Evolutionary conservation across 2,888 invertebrate genomes (phyloP).

Genomic region (Ramazzottius varieornatus): DNA sequence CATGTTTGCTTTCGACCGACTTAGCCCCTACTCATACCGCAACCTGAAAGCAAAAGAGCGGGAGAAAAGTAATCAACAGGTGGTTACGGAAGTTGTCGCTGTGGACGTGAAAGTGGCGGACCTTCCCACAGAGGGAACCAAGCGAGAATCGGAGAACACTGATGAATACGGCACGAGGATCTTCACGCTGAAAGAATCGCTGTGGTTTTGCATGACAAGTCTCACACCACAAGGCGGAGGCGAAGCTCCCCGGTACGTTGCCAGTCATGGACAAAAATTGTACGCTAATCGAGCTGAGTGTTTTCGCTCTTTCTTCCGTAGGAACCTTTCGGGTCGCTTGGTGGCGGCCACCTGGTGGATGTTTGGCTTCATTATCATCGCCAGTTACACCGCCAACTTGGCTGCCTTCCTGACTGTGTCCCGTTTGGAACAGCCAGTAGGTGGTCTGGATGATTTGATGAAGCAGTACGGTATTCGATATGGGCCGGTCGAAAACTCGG

Average conservation of each 20-base stretch:
- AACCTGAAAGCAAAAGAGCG: conserved; percentile 18
- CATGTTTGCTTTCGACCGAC: conserved; percentile 85
- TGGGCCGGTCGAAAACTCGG: conserved; percentile 60
- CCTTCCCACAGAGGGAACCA: too few relatives aligned
- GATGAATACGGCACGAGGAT: conserved; percentile 37
- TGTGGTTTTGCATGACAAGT: conserved; percentile 98
- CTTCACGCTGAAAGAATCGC: conserved; percentile 76
- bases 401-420: conserved; percentile 81
- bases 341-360: conserved; percentile 97
- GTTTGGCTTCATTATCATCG: conserved; percentile 93
- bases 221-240: conserved; percentile 79
- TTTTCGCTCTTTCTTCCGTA: conserved; percentile 17
- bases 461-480: conserved; percentile 89
- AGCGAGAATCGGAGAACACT: neutral
- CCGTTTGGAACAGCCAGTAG: conserved; percentile 65
- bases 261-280: too few relatives aligned
- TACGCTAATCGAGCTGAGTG: neutral
- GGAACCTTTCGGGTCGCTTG: conserved; percentile 72
- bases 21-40: conserved; percentile 83
- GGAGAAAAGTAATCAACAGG: neutral
- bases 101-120: neutral
- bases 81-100: neutral
- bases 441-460: conserved; percentile 70
- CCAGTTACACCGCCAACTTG: conserved; percentile 88
- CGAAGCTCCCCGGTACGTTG: conserved; percentile 40